phyloP scores from a whole-genome alignment of 2,888 invertebrate species.

The Microplitis manilae region DNA sequence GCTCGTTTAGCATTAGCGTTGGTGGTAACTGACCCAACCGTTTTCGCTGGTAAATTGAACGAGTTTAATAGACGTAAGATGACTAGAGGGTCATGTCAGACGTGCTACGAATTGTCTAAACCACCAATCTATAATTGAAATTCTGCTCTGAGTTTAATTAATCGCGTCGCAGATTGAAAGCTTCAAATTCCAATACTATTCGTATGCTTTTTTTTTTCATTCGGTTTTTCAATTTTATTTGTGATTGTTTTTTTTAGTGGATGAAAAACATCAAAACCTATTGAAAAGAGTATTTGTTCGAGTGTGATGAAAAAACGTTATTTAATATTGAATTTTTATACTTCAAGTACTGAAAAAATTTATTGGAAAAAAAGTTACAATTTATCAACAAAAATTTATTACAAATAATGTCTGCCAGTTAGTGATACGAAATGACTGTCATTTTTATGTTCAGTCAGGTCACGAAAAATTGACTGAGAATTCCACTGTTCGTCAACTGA shows the following conservation, averaged over 20 bases:
- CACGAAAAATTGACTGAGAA: too few relatives aligned
- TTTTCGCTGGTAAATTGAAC: slow-evolving; percentile 67
- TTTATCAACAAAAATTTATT: too few relatives aligned
- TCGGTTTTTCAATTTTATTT: not conserved
- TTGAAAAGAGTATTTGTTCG: not conserved
- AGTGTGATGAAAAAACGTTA: not conserved
- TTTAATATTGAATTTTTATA: not conserved
- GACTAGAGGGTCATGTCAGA: slow-evolving; percentile 55
- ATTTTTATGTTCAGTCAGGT: too few relatives aligned
- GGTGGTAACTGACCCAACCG: slow-evolving; percentile 65
- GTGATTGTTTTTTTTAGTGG: not conserved
- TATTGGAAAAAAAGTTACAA: too few relatives aligned
- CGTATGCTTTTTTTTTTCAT: not conserved
- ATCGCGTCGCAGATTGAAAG: not conserved
- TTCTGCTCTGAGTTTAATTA: slow-evolving; percentile 3
- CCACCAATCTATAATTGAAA: slow-evolving; percentile 11
- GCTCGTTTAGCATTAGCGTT: slow-evolving; percentile 65
- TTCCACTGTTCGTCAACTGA: too few relatives aligned
- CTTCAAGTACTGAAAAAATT: not conserved
- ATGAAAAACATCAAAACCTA: not conserved
- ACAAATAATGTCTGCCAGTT: too few relatives aligned
- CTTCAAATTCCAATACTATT: slow-evolving; percentile 3
- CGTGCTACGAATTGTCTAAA: slow-evolving; percentile 14
- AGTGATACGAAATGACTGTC: too few relatives aligned
- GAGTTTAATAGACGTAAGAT: slow-evolving; percentile 66